phyloP scores from a whole-genome alignment of 1,140 invertebrate genomes.

The Frieseomelitta varia region DNA sequence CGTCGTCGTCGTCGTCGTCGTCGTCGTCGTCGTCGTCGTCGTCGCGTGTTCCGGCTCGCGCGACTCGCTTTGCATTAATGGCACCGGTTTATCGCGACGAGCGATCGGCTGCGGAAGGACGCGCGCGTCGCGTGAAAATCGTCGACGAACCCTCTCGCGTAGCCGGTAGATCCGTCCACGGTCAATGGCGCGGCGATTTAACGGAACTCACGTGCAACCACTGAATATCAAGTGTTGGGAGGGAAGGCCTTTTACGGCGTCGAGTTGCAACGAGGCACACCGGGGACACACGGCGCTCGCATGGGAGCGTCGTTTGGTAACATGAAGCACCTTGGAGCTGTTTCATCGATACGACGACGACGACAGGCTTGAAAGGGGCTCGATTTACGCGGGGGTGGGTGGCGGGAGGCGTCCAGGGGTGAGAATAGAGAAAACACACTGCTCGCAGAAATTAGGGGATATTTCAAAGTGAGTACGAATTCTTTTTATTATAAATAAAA shows the following conservation, averaged over 20 bases:
- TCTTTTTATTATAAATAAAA: no score
- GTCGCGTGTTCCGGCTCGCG: conserved; percentile 34
- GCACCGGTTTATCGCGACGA: conserved; percentile 14
- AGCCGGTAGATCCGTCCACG: background rate
- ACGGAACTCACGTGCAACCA: conserved; percentile 36
- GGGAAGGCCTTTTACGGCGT: conserved; percentile 21
- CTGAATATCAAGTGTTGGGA: conserved; percentile 26
- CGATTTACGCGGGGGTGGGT: background rate
- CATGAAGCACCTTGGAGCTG: background rate
- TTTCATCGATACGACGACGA: background rate
- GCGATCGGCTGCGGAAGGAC: background rate
- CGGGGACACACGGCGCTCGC: background rate
- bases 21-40: conserved; percentile 39
- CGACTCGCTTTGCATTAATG: conserved; percentile 60
- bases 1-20: conserved; percentile 38
- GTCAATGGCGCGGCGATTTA: conserved; percentile 16
- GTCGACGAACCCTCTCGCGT: background rate
- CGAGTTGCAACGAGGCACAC: background rate
- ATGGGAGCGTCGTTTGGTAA: conserved; percentile 7
- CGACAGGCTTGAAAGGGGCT: background rate
- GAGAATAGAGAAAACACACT: background rate
- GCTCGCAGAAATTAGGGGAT: no score
- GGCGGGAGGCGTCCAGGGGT: background rate
- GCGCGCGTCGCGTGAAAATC: conserved; percentile 35
- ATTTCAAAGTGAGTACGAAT: no score